phyloP scores from a whole-genome alignment of 2,113 vertebrate species.

The Vombatus ursinus region DNA sequence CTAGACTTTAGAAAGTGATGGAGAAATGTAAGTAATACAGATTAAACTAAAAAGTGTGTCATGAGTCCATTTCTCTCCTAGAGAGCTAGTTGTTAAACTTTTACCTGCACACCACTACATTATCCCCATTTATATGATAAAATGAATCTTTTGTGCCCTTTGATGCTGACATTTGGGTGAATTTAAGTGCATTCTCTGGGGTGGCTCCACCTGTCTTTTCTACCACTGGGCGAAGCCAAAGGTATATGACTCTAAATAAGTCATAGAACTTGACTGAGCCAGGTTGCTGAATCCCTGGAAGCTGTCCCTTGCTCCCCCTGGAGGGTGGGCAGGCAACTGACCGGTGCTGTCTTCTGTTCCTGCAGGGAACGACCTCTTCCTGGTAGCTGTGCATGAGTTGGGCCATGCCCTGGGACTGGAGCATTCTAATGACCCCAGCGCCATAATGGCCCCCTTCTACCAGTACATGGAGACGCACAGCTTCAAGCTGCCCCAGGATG shows the following conservation, averaged over 20 bases:
- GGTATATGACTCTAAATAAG: not conserved
- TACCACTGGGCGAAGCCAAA: not conserved
- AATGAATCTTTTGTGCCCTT: not conserved
- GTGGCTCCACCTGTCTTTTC: not conserved
- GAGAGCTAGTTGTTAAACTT: not conserved
- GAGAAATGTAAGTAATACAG: not conserved
- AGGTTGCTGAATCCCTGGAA: not conserved
- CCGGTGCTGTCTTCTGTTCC: constrained; percentile 50
- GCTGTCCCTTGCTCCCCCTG: not conserved
- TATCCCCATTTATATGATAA: not conserved
- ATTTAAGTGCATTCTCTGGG: not conserved
- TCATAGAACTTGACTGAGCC: not conserved
- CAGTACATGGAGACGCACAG: constrained; percentile 99
- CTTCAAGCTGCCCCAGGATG: constrained; percentile 98
- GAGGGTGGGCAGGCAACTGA: not conserved
- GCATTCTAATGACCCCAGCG: constrained; percentile 97
- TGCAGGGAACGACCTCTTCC: constrained; percentile 95
- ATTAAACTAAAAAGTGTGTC: not conserved
- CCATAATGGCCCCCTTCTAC: constrained; percentile 99
- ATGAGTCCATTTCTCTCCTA: not conserved
- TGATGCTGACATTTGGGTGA: not conserved
- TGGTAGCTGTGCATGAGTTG: constrained; percentile 97
- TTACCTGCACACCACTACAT: not conserved
- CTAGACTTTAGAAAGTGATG: not conserved
- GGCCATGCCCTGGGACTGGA: constrained; percentile 96